A percentile compares a stretch with the other conserved stretches of the same genome.
These are phyloP conservation scores for Hippopotamyrus pictus DNA, from an alignment of 2,797 vertebrate species.

Conservation along the genomic window DNA sequence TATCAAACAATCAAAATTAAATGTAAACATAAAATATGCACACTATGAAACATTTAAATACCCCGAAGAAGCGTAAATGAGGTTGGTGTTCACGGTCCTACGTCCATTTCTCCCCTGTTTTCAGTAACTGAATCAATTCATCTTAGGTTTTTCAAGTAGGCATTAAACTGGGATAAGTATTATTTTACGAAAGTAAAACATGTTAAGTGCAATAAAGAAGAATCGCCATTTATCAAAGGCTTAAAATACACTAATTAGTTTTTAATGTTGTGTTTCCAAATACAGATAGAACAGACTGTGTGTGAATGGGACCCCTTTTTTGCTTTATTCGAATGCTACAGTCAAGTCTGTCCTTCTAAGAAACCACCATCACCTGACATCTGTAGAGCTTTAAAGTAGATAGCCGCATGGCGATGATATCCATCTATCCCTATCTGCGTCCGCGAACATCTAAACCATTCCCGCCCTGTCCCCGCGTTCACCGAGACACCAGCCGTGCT, in stretches of 20 bases:
- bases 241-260: background rate
- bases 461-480: background rate
- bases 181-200: background rate
- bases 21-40: background rate
- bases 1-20: background rate
- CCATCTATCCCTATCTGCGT: background rate
- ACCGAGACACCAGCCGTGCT: no score
- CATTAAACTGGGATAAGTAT: background rate
- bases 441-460: background rate
- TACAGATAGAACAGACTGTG: background rate
- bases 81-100: background rate
- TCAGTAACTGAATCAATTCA: background rate
- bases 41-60: background rate
- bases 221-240: background rate
- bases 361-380: background rate
- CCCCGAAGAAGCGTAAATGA: background rate
- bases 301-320: background rate
- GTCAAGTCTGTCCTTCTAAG: background rate
- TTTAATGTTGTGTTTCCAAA: background rate
- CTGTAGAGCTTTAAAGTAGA: background rate
- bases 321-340: background rate
- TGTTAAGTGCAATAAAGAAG: background rate
- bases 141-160: background rate
- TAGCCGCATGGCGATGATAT: background rate
- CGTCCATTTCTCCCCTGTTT: background rate